These are phyloP conservation scores for Haliclystus octoradiatus DNA, from an alignment of 30 jellyfish, hydroid and myxozoan genomes.

Conservation along the genomic window DNA sequence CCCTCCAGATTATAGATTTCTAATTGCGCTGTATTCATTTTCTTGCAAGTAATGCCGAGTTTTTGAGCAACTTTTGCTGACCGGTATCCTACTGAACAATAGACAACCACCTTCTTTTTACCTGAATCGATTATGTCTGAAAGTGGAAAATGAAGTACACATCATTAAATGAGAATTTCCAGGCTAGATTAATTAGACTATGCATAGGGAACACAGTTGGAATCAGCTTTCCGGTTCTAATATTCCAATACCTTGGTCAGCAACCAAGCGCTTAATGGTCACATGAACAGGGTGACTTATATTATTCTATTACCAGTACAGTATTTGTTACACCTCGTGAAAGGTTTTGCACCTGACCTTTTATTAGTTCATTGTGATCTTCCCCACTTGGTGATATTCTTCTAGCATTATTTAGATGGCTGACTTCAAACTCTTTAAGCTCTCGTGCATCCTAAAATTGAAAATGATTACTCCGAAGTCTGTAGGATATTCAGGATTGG, in stretches of 20 bases:
- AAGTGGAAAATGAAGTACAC: too few relatives aligned
- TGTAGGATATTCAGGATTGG: too few relatives aligned
- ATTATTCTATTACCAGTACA: too few relatives aligned
- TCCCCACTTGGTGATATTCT: constrained; percentile 22
- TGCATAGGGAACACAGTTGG: not conserved
- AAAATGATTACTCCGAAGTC: not conserved
- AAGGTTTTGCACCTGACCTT: too few relatives aligned
- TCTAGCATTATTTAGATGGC: constrained; percentile 36
- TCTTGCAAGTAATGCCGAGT: constrained; percentile 1
- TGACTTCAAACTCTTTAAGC: constrained; percentile 28
- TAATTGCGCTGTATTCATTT: not conserved
- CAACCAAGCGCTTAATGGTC: too few relatives aligned
- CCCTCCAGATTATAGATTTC: constrained; percentile 55
- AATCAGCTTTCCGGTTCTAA: not conserved
- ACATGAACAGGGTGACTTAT: too few relatives aligned
- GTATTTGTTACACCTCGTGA: too few relatives aligned
- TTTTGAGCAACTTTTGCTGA: constrained; percentile 62
- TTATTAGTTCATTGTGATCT: not conserved
- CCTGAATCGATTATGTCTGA: too few relatives aligned
- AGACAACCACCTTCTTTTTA: constrained; percentile 30
- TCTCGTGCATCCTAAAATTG: constrained; percentile 44
- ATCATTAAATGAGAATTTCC: not conserved
- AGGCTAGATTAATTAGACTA: too few relatives aligned
- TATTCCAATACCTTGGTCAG: constrained; percentile 8
- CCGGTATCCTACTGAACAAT: constrained; percentile 76